phyloP scores from a whole-genome alignment of 2,888 invertebrate genomes.

The Ctena decussata region DNA sequence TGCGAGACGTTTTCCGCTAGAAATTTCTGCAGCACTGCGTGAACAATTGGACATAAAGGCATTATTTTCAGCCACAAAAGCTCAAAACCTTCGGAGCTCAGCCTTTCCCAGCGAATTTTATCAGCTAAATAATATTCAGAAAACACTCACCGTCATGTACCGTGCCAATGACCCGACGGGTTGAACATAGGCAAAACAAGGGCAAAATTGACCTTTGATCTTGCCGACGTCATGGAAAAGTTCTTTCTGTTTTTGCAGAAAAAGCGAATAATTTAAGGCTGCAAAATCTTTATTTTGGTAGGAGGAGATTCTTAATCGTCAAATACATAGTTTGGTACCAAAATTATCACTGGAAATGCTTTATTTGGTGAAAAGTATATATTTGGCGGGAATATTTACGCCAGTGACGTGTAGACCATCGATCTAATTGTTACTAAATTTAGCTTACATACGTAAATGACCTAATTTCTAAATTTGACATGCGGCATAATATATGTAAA shows the following conservation, averaged over 20 bases:
- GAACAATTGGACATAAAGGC: slow-evolving; percentile 56
- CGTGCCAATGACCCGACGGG: slow-evolving; percentile 86
- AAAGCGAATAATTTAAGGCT: neutral
- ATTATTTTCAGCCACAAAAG: slow-evolving; percentile 48
- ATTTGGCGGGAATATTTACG: neutral
- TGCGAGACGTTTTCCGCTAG: slow-evolving; percentile 52
- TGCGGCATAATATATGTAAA: too few relatives aligned
- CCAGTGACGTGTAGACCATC: neutral
- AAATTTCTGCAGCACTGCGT: slow-evolving; percentile 63
- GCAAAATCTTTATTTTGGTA: neutral
- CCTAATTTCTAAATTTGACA: too few relatives aligned
- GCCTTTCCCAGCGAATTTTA: slow-evolving; percentile 87
- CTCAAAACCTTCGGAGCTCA: slow-evolving; percentile 62
- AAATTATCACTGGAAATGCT: neutral
- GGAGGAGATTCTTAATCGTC: neutral
- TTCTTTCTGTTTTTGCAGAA: neutral
- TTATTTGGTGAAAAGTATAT: neutral
- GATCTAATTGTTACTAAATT: slow-evolving; percentile 1
- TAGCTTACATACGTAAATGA: neutral
- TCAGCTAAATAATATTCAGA: slow-evolving; percentile 88
- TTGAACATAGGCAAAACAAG: slow-evolving; percentile 85
- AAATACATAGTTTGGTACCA: neutral
- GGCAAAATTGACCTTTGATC: slow-evolving; percentile 85
- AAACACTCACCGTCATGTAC: slow-evolving; percentile 88
- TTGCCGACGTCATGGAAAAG: slow-evolving; percentile 75